Percentiles rank a stretch among this genome's conserved stretches.
These are phyloP conservation scores for Anser cygnoides DNA, from an alignment of 2,113 vertebrate species.

Conservation along the genomic window DNA sequence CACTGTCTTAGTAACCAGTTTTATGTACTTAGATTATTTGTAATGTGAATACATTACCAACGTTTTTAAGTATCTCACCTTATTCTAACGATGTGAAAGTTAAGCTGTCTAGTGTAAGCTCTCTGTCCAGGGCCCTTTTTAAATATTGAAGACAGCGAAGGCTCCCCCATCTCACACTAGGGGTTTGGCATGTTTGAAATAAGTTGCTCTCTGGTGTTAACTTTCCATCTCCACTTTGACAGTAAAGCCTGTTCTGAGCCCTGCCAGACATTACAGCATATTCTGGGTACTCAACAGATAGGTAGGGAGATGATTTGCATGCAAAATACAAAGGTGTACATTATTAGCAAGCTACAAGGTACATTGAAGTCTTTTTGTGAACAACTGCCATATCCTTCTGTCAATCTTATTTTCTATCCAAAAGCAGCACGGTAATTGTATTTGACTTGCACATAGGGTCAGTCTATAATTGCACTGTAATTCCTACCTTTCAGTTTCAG, in stretches of 20 bases:
- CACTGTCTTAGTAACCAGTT: background rate
- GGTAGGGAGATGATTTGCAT: background rate
- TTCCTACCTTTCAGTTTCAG: background rate
- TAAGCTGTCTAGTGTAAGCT: background rate
- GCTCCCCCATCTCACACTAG: background rate
- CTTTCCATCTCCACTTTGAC: background rate
- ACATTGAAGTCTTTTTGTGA: background rate
- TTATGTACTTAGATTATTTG: background rate
- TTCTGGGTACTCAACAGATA: background rate
- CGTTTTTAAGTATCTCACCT: background rate
- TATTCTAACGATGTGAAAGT: background rate
- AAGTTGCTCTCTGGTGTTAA: background rate
- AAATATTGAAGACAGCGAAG: background rate
- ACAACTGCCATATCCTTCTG: background rate
- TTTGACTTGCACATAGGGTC: background rate
- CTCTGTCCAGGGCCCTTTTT: background rate
- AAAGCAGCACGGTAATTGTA: background rate
- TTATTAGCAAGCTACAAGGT: background rate
- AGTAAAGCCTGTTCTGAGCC: background rate
- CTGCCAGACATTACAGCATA: background rate
- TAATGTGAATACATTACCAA: background rate
- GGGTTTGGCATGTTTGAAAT: background rate
- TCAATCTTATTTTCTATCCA: background rate
- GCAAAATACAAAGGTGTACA: background rate
- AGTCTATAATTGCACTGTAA: background rate